These are phyloP conservation scores for Aelia acuminata DNA, from an alignment of 2,888 invertebrate species.

Conservation along the genomic window DNA sequence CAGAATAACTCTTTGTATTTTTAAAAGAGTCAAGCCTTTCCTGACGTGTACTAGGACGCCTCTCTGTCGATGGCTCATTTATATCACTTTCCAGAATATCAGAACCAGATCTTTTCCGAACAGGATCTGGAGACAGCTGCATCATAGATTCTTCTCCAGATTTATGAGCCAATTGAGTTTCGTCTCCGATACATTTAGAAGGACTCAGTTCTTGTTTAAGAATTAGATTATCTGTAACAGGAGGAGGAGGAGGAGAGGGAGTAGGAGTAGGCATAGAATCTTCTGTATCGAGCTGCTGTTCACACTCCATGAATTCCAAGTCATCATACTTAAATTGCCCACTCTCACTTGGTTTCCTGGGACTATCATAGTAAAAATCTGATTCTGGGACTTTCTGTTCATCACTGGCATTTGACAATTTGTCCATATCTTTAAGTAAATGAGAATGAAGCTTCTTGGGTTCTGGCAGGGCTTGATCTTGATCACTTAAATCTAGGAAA, in stretches of 20 bases:
- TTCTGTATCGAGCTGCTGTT: conserved; percentile 4
- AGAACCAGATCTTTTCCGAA: conserved; percentile 51
- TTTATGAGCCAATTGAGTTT: neutral
- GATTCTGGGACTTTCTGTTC: conserved; percentile 63
- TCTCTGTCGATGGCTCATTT: conserved; percentile 65
- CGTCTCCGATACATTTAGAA: neutral
- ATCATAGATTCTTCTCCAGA: conserved; percentile 12
- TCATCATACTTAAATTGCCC: conserved; percentile 60
- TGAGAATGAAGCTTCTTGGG: conserved; percentile 56
- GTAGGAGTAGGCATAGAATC: neutral
- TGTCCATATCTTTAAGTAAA: conserved; percentile 52
- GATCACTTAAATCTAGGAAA: conserved; percentile 49
- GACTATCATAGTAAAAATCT: conserved; percentile 61
- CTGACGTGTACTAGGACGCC: conserved; percentile 67
- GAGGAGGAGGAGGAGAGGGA: too few species aligned
- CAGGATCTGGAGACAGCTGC: conserved; percentile 13
- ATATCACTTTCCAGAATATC: conserved; percentile 53
- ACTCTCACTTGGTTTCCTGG: conserved; percentile 63
- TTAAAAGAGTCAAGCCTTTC: conserved; percentile 68
- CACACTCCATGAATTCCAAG: conserved; percentile 46
- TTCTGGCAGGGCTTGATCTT: conserved; percentile 53
- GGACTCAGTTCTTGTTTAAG: neutral
- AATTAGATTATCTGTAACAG: neutral
- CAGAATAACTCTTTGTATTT: conserved; percentile 67
- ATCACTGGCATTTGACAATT: conserved; percentile 58